These are phyloP conservation scores for Calephelis nemesis DNA, from an alignment of 1,140 invertebrate genomes.

Conservation along the genomic window DNA sequence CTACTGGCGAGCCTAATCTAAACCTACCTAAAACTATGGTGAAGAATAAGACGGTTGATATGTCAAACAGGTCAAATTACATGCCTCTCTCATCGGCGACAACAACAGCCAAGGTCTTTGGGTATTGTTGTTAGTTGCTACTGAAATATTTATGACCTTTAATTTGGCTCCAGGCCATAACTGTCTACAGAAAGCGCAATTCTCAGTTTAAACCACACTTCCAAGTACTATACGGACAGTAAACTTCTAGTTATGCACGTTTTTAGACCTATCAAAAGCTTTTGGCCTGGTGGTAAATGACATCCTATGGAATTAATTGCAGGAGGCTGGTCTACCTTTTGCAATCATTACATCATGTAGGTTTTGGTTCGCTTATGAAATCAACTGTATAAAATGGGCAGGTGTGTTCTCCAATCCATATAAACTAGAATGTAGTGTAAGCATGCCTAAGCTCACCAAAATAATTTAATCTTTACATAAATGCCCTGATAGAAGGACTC, in stretches of 20 bases:
- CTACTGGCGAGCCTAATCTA: background rate
- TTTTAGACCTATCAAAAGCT: constrained; percentile 19
- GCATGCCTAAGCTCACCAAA: too few relatives aligned
- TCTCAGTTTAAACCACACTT: background rate
- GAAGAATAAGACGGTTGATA: background rate
- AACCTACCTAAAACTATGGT: background rate
- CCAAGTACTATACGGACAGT: constrained; percentile 11
- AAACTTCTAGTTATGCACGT: constrained; percentile 6
- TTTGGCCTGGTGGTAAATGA: background rate
- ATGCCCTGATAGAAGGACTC: too few relatives aligned
- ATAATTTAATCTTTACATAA: too few relatives aligned
- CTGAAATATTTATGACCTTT: background rate
- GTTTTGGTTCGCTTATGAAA: background rate
- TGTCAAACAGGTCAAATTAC: background rate
- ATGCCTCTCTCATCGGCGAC: constrained; percentile 12
- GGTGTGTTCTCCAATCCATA: background rate
- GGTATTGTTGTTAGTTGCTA: background rate
- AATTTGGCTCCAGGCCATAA: constrained; percentile 3
- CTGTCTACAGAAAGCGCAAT: constrained; percentile 18
- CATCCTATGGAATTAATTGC: constrained; percentile 2
- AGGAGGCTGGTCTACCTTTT: background rate
- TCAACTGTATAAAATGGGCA: background rate
- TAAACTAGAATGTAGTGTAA: too few relatives aligned
- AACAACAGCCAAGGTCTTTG: background rate
- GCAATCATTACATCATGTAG: too few relatives aligned